Base-by-base conservation (phyloP, 1,140 invertebrate species). In the Thrips palmi region DNA sequence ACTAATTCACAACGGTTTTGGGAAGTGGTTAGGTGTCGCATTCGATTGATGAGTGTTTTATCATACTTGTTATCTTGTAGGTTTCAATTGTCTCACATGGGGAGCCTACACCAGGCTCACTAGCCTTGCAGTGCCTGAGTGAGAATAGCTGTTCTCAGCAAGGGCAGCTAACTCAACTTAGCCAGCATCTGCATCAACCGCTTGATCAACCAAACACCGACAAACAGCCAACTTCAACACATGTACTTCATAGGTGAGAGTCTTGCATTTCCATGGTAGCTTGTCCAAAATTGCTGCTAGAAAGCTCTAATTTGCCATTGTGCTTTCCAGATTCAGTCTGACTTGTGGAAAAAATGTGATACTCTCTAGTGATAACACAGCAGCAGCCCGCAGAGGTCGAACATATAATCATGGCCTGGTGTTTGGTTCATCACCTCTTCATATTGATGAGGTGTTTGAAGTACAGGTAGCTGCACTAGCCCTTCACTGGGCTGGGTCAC, bases 321-420 rank as follows among this genome's bases (percentile, higher is more conserved):
- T n/a, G n/a, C n/a, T n/a, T 40, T 57, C 56, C 42, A 65, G 64
- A 46, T 68, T 66, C 43, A 63, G 74, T 20, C 71, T 80, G 42
- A 81, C 74, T 39, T 74, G 72, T 50, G 77, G 80, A 1, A 71
- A 79, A 42, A 79, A 82, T 49, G 65, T 86, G 7, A 55, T 65
- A 29, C 43, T 87, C 21, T 67, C 67, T 46, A 70, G 71, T 41
- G 74, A 77, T 39, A 70, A 70, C 46, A 64, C 69, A 0, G 56
- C 72, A 2, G 82, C 82, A 0, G 62, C 60, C 14, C 60, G 78
- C 10, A 61, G 67, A 3, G 57, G 63, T 22, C 70, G 77, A 42
- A 77, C 70, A 33, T 68, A 67, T 35, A 44, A 65, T 46, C 72
- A 71, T 29, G 76, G 74, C 2, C 56, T 88, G 4, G 67, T 82